Evolutionary conservation across 2,113 vertebrate genomes (phyloP), one percentile per base, ranked within the genome.

Genomic region (Megalops atlanticus): DNA sequence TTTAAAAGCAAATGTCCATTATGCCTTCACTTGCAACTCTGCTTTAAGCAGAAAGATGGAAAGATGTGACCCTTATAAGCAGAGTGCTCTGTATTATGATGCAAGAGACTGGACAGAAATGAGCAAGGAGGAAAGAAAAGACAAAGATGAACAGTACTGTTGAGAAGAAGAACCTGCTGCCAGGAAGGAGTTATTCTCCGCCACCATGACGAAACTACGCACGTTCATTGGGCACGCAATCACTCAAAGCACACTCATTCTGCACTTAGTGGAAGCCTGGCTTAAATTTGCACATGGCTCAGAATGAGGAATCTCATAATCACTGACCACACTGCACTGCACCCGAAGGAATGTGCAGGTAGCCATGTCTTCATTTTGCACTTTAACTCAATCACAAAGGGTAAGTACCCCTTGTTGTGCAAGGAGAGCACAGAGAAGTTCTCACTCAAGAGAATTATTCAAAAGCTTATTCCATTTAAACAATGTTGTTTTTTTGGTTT

Each of bases 301-400:
- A 49, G 58, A 81, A 86, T 74, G 80, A 81, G 82, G 72, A 82
- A 74, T 24, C 76, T 72, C n/a, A 80, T 73, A 83, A 79, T 77
- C 82, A 73, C 58, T 82, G 69, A 74, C 74, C 74, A 36, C 40
- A 43, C 6, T 52, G 36, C 21, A 21, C 36, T 72, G 71, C 24
- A 54, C 74, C 45, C 38, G 5, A 52, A 72, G 58, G 35, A 27
- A 18, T n/a, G 45, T 45, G 45, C 76, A 74, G 41, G 38, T 79
- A 81, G 41, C 38, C 2, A 8, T 73, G 69, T 3, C 38, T 83
- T 58, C 72, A 33, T 27, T 12, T 43, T 31, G 77, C 38, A 18
- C 64, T 82, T 76, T 77, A 80, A 79, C 73, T 78, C 74, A 69
- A 74, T 81, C 71, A 79, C 58, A 76, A 40, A 81, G 69, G 78